These are phyloP conservation scores for Calameuta idolon DNA, from an alignment of 2,888 invertebrate species.

Conservation along the genomic window DNA sequence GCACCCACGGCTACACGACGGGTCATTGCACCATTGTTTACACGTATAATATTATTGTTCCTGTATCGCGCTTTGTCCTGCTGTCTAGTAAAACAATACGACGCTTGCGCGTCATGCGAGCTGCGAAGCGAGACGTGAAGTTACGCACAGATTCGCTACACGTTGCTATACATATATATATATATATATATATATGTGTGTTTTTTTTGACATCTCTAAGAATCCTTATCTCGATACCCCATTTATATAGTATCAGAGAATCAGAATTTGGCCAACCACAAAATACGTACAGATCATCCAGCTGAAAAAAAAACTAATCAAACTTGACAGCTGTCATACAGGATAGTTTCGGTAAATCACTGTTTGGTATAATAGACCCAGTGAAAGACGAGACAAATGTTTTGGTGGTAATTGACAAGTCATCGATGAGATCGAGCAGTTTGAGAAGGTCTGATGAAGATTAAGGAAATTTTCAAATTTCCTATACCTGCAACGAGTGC, in stretches of 20 bases:
- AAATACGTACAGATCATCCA: background rate
- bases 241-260: background rate
- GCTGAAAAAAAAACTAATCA: too few species aligned
- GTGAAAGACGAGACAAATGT: background rate
- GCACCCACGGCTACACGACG: slow-evolving; percentile 3
- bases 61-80: slow-evolving; percentile 34
- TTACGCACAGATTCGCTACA: slow-evolving; percentile 16
- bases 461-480: background rate
- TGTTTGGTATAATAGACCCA: background rate
- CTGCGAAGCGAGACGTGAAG: background rate
- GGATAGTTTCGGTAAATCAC: background rate
- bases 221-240: background rate
- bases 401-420: background rate
- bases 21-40: slow-evolving; percentile 46
- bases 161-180: background rate
- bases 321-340: background rate
- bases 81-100: slow-evolving; percentile 37
- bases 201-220: background rate
- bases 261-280: background rate
- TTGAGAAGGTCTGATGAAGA: background rate
- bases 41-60: slow-evolving; percentile 40
- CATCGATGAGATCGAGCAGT: background rate
- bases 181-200: background rate
- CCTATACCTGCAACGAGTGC: background rate
- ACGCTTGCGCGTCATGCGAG: slow-evolving; percentile 24